Base-by-base conservation (phyloP, 2,888 invertebrate genomes). In the Zygaena filipendulae region DNA sequence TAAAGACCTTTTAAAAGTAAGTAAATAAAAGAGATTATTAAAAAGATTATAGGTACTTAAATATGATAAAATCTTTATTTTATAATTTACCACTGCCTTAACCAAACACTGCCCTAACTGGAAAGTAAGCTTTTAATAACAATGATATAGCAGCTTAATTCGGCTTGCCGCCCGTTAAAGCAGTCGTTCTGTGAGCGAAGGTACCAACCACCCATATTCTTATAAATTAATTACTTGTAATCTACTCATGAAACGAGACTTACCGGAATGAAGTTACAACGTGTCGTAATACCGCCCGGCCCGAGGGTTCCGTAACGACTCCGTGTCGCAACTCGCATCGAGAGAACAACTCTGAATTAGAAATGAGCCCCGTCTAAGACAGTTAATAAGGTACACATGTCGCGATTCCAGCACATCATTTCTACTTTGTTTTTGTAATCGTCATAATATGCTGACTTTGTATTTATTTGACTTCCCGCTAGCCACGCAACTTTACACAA, bases 191-290 rank as follows among this genome's bases (percentile, higher is more conserved):
- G n/a, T n/a, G n/a, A n/a, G n/a, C n/a, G 42, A 32, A 39, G 39
- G 58, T 54, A 52, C 53, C 58, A 55, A 52, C 53, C 43, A 55
- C 61, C 74, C 71, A 75, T 77, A 75, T 75, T 77, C 79, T 77
- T 79, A 77, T 79, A 79, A 79, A 79, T 79, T 79, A 79, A 79
- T 79, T 77, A 79, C 77, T 67, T 69, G 77, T 79, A 79, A 79
- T 79, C 77, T 77, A 70, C 77, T 71, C 72, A 61, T 71, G 70
- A 66, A 70, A 68, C 67, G 69, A 64, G 74, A 60, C 71, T 74
- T 68, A 69, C 60, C 59, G 70, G 66, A 74, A 75, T 74, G 74
- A 74, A 77, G 71, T 75, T 75, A 77, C 75, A 61, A 61, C 63
- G 52, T 56, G 47, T 44, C 51, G 50, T 47, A 52, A 56, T 40